These are phyloP conservation scores for Polyodon spathula DNA, from an alignment of 2,113 vertebrate genomes.

Conservation along the genomic window DNA sequence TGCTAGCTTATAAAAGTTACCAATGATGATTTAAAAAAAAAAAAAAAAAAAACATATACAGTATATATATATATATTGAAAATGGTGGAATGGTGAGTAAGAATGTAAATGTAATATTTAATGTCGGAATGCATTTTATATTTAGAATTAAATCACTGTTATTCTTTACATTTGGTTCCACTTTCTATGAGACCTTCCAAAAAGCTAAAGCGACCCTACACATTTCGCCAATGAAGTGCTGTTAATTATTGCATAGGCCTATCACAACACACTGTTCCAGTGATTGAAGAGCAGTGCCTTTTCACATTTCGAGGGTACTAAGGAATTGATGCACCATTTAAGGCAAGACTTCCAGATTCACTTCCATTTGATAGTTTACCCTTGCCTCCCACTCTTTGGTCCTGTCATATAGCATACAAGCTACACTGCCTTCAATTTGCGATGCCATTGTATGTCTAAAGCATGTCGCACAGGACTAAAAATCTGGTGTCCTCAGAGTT, in stretches of 20 bases:
- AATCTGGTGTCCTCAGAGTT: too few relatives aligned
- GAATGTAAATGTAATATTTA: conserved; percentile 44
- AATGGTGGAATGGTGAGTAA: conserved; percentile 30
- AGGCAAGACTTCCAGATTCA: conserved; percentile 30
- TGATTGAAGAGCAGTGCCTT: conserved; percentile 40
- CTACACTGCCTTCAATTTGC: conserved; percentile 66
- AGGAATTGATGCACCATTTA: conserved; percentile 30
- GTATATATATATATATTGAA: conserved; percentile 23
- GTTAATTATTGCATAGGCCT: conserved; percentile 9
- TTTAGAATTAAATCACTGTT: conserved; percentile 40
- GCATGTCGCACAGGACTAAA: too few relatives aligned
- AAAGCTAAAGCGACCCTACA: conserved; percentile 3
- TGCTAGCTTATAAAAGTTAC: conserved; percentile 29
- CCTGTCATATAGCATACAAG: conserved; percentile 64
- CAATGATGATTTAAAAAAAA: conserved; percentile 32
- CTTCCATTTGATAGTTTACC: too few relatives aligned
- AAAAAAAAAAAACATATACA: conserved; percentile 12
- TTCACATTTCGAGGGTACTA: conserved; percentile 34
- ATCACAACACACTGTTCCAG: not conserved
- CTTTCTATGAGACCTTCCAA: conserved; percentile 12
- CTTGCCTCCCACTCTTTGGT: conserved; percentile 62
- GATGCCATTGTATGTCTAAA: conserved; percentile 35
- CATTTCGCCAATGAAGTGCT: conserved; percentile 13
- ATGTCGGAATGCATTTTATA: conserved; percentile 47
- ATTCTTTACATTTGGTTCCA: conserved; percentile 22